Base-by-base conservation (phyloP, 2,113 vertebrate genomes). In the Rana temporaria region DNA sequence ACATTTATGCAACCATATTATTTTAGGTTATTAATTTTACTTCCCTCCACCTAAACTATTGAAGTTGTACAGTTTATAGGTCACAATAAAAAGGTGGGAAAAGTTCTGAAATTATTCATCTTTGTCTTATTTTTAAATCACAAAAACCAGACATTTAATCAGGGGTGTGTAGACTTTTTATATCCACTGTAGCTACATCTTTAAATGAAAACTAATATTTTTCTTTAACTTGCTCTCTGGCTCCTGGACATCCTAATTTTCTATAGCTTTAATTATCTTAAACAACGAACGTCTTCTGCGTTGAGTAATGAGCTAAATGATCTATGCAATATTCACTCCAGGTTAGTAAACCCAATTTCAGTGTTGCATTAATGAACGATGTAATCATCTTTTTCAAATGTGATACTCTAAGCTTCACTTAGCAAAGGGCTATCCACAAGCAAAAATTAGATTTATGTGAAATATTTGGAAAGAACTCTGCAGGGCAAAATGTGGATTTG, bases 231-330 rank as follows among this genome's bases (percentile, higher is more conserved):
- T 89, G 88, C 75, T 88, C 85, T 91, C 86, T 86, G 89, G 94
- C 91, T 87, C 78, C 82, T 75, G 88, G 94, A 91, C 85, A 59
- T 88, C 88, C 86, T 91, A 85, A 87, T 85, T 79, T 88, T 78
- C 15, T 91, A 93, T 91, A 90, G 93, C 88, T 93, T 91, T 87
- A 94, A 89, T 89, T 91, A 90, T 89, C 92, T 88, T 88, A 91
- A 96, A 95, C 92, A 91, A 95, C 94, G 94, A 93, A 96, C 96
- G 96, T 95, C 95, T 94, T 96, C 96, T 95, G 97, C 90, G 87
- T 93, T 93, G 92, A 97, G 95, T 94, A 96, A 95, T 91, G 94
- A 93, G 93, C 92, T 95, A 97, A 98, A 98, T 96, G 96, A 96
- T 92, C 92, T 95, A 95, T 95, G 93, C 95, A 96, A 99, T 96